Evolutionary conservation across 2,113 vertebrate species (phyloP).

Genomic region (Donacobius atricapilla): DNA sequence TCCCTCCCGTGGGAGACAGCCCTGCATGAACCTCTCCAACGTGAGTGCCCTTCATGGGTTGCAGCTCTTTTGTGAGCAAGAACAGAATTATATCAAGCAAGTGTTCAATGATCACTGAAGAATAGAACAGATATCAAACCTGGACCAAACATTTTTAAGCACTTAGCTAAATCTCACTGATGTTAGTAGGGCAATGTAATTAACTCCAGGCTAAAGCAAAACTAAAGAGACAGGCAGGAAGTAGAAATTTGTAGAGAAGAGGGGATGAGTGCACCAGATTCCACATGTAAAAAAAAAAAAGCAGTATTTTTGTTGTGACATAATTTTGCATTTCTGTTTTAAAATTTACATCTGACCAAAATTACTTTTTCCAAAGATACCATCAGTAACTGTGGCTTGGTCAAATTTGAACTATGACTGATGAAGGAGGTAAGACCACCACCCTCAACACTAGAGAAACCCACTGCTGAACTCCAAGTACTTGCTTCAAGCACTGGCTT

Average conservation of each 20-base stretch:
- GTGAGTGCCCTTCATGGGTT: fast-evolving
- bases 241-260: not conserved
- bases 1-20: fast-evolving
- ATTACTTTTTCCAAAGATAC: not conserved
- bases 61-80: not conserved
- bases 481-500: not conserved
- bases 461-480: not conserved
- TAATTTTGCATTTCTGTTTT: not conserved
- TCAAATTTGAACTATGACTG: not conserved
- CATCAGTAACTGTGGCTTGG: not conserved
- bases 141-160: not conserved
- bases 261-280: not conserved
- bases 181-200: not conserved
- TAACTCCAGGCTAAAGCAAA: not conserved
- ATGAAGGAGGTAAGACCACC: not conserved
- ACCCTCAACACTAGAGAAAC: not conserved
- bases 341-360: not conserved
- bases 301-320: not conserved
- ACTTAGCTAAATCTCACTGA: not conserved
- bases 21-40: fast-evolving
- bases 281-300: not conserved
- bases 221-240: not conserved
- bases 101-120: not conserved
- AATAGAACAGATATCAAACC: not conserved
- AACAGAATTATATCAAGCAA: not conserved